Conservation (phyloP, 2,113 vertebrate species). For the Caretta caretta region DNA sequence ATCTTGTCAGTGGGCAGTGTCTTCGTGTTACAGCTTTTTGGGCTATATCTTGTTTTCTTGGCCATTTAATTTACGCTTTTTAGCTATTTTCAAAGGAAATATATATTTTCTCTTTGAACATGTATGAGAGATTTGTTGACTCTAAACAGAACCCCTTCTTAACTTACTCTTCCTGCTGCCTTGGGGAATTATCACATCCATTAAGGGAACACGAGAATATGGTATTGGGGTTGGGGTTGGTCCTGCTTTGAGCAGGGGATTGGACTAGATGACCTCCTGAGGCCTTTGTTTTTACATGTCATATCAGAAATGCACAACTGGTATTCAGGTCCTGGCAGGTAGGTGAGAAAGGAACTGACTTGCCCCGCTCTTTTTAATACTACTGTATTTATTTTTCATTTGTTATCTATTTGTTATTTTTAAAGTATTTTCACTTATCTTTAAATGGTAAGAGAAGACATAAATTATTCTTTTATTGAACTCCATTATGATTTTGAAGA, state of each 20-base stretch:
- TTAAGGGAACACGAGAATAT: slow-evolving; percentile 12
- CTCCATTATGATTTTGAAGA: neutral
- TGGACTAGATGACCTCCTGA: too few species aligned
- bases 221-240: neutral
- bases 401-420: neutral
- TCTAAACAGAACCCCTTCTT: slow-evolving; percentile 54
- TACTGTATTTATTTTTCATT: neutral
- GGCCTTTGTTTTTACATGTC: neutral
- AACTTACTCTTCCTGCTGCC: slow-evolving; percentile 17
- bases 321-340: neutral
- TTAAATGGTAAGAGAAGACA: neutral
- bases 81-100: slow-evolving; percentile 22
- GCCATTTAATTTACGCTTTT: neutral
- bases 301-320: neutral
- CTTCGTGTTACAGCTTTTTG: neutral
- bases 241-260: too few species aligned
- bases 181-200: slow-evolving; percentile 3
- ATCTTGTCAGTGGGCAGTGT: neutral
- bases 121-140: slow-evolving; percentile 35
- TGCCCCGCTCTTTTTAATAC: neutral
- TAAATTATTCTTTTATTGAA: neutral
- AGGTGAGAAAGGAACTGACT: neutral
- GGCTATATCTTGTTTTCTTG: slow-evolving; percentile 36
- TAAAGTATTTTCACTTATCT: slow-evolving; percentile 5
- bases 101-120: neutral